Base-by-base conservation (phyloP, 2,113 vertebrate species). In the Carollia perspicillata region DNA sequence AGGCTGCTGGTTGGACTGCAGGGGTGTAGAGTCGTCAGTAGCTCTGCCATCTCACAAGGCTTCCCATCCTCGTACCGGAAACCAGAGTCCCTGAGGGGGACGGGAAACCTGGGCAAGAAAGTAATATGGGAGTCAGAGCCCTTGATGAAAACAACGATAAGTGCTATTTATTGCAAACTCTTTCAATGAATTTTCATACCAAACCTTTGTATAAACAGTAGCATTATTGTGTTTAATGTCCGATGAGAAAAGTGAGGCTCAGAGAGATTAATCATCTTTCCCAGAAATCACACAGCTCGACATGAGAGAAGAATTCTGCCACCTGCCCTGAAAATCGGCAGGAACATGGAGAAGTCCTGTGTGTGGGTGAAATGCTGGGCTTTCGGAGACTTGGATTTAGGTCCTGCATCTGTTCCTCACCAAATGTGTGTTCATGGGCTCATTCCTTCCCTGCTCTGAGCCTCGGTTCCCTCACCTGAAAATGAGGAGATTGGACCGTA, bases 21-120 rank as follows among this genome's bases (percentile, higher is more conserved):
- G 33, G 68, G 22, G 20, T 35, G 20, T 11, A 44, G 14, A 81
- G 40, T 60, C 40, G 40, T 55, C 63, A 80, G 51, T 5, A 49
- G 28, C 33, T 66, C 40, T 4, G 16, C 30, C 13, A 88, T 16
- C 16, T 8, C 26, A 16, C 10, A 5, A 71, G 60, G 20, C 12
- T 49, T 47, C 58, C 30, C 23, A 5, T 33, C n/a, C 74, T 69
- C 2, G 3, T 26, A 5, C 0, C 0, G 40, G 18, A 2, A 79
- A 53, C 2, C 18, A 14, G 37, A 83, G 69, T 1, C 26, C 28
- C 30, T 3, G 2, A 2, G 5, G 18, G 28, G 4, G 0, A 0
- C n/a, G 11, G 13, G 49, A 3, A 9, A 65, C 0, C 14, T 26
- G 17, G 35, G 14, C 33, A 47, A 90, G 53, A 33, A 90, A 37